A percentile compares a stretch with the other conserved stretches of the same genome.
Evolutionary conservation across 2,113 vertebrate species (phyloP).

Genomic region (Petrocephalus zakoni): DNA sequence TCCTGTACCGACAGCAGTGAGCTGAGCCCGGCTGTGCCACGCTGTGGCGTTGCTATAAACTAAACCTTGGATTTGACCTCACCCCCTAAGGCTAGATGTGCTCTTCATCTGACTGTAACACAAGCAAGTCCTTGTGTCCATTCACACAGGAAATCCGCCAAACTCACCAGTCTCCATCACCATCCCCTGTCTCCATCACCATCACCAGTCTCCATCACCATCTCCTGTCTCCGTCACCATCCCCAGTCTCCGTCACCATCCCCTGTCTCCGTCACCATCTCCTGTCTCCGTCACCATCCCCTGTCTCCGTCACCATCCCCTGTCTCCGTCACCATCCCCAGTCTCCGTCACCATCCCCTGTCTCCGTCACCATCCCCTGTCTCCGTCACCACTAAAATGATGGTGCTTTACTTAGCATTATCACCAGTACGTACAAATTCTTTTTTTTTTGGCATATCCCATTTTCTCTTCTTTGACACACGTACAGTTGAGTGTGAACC

Average conservation of each 20-base stretch:
- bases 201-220: too few species aligned
- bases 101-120: slow-evolving; percentile 25
- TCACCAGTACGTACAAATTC: neutral
- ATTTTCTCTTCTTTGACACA: neutral
- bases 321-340: too few species aligned
- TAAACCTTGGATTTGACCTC: slow-evolving; percentile 46
- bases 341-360: too few species aligned
- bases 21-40: slow-evolving; percentile 22
- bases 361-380: neutral
- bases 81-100: slow-evolving; percentile 37
- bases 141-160: neutral
- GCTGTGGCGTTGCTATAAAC: slow-evolving; percentile 47
- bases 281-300: neutral
- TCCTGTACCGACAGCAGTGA: slow-evolving; percentile 35
- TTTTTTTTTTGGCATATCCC: neutral
- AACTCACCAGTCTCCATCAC: neutral
- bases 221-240: neutral
- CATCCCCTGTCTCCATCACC: neutral
- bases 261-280: too few species aligned
- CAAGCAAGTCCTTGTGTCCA: neutral
- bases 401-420: neutral
- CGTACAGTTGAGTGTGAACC: neutral
- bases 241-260: neutral
- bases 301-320: neutral
- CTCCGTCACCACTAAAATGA: neutral